These are phyloP conservation scores for Dasysyrphus albostriatus DNA, from an alignment of 2,888 invertebrate species.

Conservation along the genomic window DNA sequence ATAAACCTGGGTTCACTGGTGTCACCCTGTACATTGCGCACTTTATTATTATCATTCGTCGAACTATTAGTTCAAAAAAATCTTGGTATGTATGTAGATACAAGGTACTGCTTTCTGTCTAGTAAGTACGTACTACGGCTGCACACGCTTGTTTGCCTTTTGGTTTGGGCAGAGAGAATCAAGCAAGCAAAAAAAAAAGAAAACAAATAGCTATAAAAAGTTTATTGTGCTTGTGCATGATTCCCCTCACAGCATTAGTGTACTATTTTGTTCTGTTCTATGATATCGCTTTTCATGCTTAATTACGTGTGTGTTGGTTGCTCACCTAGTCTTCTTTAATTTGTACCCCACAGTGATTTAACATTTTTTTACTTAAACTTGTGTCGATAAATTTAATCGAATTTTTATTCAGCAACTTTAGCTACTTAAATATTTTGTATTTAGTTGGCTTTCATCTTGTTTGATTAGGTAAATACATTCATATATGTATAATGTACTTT, in stretches of 20 bases:
- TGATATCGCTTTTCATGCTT: slow-evolving; percentile 4
- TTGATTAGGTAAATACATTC: background rate
- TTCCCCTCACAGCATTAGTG: slow-evolving; percentile 39
- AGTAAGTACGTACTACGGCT: background rate
- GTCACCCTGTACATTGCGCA: slow-evolving; percentile 41
- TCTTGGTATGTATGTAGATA: background rate
- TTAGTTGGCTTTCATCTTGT: background rate
- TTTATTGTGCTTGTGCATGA: slow-evolving; percentile 36
- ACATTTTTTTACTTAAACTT: slow-evolving; percentile 9
- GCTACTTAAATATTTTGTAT: background rate
- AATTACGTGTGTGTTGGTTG: slow-evolving; percentile 29
- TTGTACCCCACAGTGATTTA: slow-evolving; percentile 50
- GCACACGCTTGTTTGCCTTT: slow-evolving; percentile 41
- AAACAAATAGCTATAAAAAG: slow-evolving; percentile 2
- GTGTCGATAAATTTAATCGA: background rate
- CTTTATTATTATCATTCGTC: slow-evolving; percentile 49
- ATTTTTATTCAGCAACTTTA: background rate
- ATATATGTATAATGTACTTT: background rate
- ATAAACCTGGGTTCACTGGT: slow-evolving; percentile 15
- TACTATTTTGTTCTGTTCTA: slow-evolving; percentile 43
- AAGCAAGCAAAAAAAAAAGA: slow-evolving; percentile 7
- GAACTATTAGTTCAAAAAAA: slow-evolving; percentile 44
- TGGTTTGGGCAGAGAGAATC: slow-evolving; percentile 23
- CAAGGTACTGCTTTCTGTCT: background rate
- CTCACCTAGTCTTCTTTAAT: slow-evolving; percentile 54